Evolutionary conservation across 2,797 vertebrate species (phyloP), one percentile per base, ranked within the genome.

Genomic region (Pseudochaenichthys georgianus): DNA sequence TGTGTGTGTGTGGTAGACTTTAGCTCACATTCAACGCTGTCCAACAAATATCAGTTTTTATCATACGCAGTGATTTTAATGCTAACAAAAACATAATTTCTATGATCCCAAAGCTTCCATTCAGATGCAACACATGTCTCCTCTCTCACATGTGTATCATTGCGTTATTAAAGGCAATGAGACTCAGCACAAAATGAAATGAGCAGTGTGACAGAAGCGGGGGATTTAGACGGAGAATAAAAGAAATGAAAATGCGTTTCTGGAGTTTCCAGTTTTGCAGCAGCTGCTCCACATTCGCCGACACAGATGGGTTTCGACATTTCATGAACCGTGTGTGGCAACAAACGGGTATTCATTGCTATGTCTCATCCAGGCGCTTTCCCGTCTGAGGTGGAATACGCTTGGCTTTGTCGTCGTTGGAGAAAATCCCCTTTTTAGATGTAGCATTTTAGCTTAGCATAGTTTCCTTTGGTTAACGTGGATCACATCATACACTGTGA

Each of bases 341-440:
- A 45, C 74, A 53, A 66, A 48, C 65, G 42, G 31, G 19, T 48
- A 57, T 55, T 61, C 61, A 51, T 70, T 61, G 28, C 13, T n/a
- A n/a, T 52, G 73, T 63, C 48, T 28, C 57, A 60, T 78, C 67
- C 17, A 42, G 34, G 53, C 46, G 28, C 53, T 38, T 79, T 58
- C 31, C 48, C 64, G 71, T 85, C 68, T 78, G 48, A 31, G 42
- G 42, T 46, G 53, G 72, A 81, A 71, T 73, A 74, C 53, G 61
- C 77, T 52, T 61, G 57, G 51, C 54, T 60, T 64, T 68, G 19
- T 52, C 42, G 52, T 17, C 31, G 9, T 10, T 9, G 55, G 64
- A 43, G 77, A 2, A n/a, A 19, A 72, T 31, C 15, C 60, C 73
- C 23, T 43, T 19, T 63, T 17, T 45, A 57, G 41, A 43, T 59